Evolutionary conservation across 1,140 invertebrate species (phyloP), one percentile per base, ranked within the genome.

Genomic region (Phthorimaea operculella): DNA sequence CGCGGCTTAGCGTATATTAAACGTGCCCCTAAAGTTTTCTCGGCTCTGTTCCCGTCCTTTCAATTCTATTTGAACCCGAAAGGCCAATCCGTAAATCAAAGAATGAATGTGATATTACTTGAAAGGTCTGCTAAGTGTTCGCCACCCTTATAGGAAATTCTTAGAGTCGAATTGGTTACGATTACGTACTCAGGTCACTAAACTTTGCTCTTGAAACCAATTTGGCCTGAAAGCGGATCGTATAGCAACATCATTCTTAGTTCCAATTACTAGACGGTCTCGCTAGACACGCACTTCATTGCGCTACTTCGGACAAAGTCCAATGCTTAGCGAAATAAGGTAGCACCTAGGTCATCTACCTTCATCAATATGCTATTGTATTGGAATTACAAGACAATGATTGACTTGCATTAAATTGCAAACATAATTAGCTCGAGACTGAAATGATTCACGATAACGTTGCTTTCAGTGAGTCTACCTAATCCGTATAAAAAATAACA

Each of bases 351-450:
- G 36, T 39, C 36, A n/a, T 39, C 36, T n/a, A 39, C 36, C 36
- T n/a, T 39, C 10, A 39, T 39, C 36, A 39, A 39, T 39, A 39
- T 39, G 36, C 36, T 39, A 39, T 39, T 39, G 36, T 39, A 39
- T 39, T 39, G n/a, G 36, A 39, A 39, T 39, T 39, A 39, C 36
- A 39, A 39, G 36, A 39, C 36, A 39, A 39, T 9, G 36, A 39
- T 39, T 39, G 36, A 10, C n/a, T 39, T 10, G 36, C 36, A n/a
- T 39, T 39, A 39, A 3, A 39, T 39, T 39, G 8, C 36, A 39
- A n/a, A 39, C 36, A 39, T 39, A 39, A 39, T n/a, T 39, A 28
- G 21, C 21, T 28, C 21, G 21, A 28, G 21, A 28, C 21, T 4
- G 21, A 28, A 39, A 39, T 39, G 36, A 39, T 10, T 39, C 8